Conservation (phyloP, 1,140 invertebrate species). For the Anagrus nilaparvatae region DNA sequence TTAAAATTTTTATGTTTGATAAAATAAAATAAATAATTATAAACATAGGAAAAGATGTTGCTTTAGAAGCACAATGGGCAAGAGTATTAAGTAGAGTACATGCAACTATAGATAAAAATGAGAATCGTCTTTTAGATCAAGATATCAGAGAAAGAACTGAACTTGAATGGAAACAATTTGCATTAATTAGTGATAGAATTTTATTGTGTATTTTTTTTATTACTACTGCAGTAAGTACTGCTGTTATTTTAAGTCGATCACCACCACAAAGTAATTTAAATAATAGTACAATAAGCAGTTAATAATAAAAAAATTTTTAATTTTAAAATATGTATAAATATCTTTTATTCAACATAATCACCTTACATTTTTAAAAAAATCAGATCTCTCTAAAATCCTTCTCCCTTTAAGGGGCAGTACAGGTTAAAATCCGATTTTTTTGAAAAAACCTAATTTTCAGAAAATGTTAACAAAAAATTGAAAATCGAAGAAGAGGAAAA, state of each 20-base stretch:
- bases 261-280: no score
- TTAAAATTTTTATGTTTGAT: background rate
- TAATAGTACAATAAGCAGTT: no score
- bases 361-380: no score
- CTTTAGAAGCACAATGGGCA: slow-evolving; percentile 51
- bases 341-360: no score
- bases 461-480: no score
- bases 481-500: no score
- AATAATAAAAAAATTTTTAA: no score
- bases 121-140: slow-evolving; percentile 54
- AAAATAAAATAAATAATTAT: background rate
- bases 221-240: slow-evolving; percentile 51
- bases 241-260: slow-evolving; percentile 51
- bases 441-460: no score
- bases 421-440: no score
- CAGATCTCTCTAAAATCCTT: no score
- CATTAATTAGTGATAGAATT: slow-evolving; percentile 57
- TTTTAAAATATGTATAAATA: no score
- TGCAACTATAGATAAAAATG: slow-evolving; percentile 61
- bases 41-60: slow-evolving; percentile 31
- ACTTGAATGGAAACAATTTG: slow-evolving; percentile 70
- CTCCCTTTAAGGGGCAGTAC: no score
- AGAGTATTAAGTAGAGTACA: slow-evolving; percentile 57
- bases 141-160: slow-evolving; percentile 55
- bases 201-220: slow-evolving; percentile 59